Evolutionary conservation across 2,888 invertebrate species (phyloP).

Genomic region (Volucella bombylans): DNA sequence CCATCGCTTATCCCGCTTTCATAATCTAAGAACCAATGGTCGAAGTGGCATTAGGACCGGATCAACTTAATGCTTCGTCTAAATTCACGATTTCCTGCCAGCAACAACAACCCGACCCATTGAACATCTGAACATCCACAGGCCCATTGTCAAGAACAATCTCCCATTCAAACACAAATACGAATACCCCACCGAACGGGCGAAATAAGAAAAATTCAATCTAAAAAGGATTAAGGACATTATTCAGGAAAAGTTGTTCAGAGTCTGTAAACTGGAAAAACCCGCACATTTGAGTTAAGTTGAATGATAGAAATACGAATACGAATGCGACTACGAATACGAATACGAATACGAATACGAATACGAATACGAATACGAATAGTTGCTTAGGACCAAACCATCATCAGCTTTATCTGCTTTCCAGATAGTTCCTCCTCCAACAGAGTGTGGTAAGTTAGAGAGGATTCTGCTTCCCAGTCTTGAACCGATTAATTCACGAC

Average conservation of each 20-base stretch:
- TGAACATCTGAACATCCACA: neutral
- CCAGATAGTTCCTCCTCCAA: neutral
- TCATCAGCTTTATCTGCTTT: neutral
- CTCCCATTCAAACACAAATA: neutral
- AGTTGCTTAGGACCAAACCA: conserved; percentile 17
- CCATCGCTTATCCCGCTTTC: conserved; percentile 10
- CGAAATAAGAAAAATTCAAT: conserved; percentile 52
- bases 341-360: conserved; percentile 2
- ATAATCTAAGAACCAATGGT: conserved; percentile 35
- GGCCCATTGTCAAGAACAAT: conserved; percentile 37
- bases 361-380: neutral
- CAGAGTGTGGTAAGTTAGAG: neutral
- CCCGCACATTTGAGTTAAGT: neutral
- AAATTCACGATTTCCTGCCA: conserved; percentile 18
- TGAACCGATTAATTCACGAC: conserved; percentile 2
- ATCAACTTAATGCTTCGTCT: conserved; percentile 44
- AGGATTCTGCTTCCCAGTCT: neutral
- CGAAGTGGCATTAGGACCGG: conserved; percentile 44
- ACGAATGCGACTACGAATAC: no score
- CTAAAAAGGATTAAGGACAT: conserved; percentile 60
- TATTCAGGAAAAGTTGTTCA: conserved; percentile 20
- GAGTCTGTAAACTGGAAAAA: neutral
- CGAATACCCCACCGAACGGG: neutral
- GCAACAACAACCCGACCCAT: neutral
- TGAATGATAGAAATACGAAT: neutral